These are phyloP conservation scores for Cnemophilus loriae DNA, from an alignment of 2,113 vertebrate genomes.

Conservation along the genomic window DNA sequence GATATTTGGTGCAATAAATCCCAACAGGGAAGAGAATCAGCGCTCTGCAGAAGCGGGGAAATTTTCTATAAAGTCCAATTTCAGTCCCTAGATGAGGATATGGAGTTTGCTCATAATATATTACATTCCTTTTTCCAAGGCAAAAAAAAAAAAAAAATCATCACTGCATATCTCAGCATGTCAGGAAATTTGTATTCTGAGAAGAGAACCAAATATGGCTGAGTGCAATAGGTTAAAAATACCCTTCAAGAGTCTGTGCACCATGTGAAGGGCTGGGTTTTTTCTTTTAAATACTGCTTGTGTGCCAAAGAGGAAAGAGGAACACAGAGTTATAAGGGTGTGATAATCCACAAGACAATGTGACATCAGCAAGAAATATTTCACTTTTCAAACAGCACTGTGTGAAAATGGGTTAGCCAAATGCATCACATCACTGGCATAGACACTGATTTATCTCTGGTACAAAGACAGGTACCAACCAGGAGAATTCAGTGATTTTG, in stretches of 20 bases:
- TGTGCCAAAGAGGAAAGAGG: background rate
- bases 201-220: slow-evolving; percentile 32
- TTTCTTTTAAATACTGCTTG: background rate
- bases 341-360: background rate
- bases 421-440: background rate
- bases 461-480: background rate
- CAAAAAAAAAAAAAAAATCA: background rate
- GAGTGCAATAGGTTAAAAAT: slow-evolving; percentile 47
- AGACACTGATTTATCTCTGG: background rate
- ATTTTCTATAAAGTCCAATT: background rate
- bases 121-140: background rate
- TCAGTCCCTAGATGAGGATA: background rate
- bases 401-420: background rate
- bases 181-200: slow-evolving; percentile 7
- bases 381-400: background rate
- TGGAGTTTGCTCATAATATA: background rate
- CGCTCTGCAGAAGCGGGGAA: background rate
- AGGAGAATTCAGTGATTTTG: background rate
- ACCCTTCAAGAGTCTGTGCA: background rate
- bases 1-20: slow-evolving; percentile 3
- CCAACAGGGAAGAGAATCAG: background rate
- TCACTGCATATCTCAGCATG: background rate
- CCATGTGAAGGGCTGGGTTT: background rate
- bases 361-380: background rate
- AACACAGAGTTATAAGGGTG: background rate